A percentile compares a stretch with the other conserved stretches of the same genome.
These are phyloP conservation scores for Pocillopora verrucosa DNA, from an alignment of 64 coral and sea anemone genomes.

Conservation along the genomic window DNA sequence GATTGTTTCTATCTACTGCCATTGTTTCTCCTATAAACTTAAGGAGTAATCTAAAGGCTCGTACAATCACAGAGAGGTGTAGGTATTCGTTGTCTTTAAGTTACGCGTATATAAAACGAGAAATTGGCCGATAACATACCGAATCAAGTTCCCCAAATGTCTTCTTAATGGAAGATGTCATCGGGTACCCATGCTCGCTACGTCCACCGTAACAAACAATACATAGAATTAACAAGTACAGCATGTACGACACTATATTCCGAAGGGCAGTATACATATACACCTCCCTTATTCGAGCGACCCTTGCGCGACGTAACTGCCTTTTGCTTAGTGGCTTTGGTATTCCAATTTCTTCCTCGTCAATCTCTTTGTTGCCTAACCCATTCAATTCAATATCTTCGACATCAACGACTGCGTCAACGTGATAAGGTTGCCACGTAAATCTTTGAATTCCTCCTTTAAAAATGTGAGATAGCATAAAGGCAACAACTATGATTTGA, in stretches of 20 bases:
- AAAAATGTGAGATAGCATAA: slow-evolving; percentile 19
- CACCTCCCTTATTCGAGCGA: slow-evolving; percentile 10
- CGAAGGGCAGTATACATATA: slow-evolving; percentile 8
- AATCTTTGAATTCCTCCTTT: not conserved
- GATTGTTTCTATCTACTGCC: too few relatives aligned
- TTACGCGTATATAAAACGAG: too few relatives aligned
- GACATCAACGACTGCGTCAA: not conserved
- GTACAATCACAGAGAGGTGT: too few relatives aligned
- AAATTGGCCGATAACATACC: not conserved
- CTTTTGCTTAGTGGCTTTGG: slow-evolving; percentile 37
- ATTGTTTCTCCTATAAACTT: too few relatives aligned
- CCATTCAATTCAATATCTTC: not conserved
- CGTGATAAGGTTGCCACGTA: not conserved
- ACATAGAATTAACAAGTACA: slow-evolving; percentile 33
- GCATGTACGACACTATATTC: slow-evolving; percentile 17
- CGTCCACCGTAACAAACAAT: slow-evolving; percentile 36
- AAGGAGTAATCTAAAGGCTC: too few relatives aligned
- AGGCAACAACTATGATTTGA: not conserved
- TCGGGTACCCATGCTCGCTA: not conserved
- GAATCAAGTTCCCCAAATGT: not conserved
- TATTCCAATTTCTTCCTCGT: slow-evolving; percentile 3
- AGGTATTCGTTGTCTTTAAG: too few relatives aligned
- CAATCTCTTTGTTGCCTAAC: not conserved
- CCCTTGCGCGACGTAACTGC: slow-evolving; percentile 16
- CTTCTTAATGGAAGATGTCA: slow-evolving; percentile 12